These are phyloP conservation scores for Pocillopora damicornis DNA, from an alignment of 64 coral and sea anemone species.

Conservation along the genomic window DNA sequence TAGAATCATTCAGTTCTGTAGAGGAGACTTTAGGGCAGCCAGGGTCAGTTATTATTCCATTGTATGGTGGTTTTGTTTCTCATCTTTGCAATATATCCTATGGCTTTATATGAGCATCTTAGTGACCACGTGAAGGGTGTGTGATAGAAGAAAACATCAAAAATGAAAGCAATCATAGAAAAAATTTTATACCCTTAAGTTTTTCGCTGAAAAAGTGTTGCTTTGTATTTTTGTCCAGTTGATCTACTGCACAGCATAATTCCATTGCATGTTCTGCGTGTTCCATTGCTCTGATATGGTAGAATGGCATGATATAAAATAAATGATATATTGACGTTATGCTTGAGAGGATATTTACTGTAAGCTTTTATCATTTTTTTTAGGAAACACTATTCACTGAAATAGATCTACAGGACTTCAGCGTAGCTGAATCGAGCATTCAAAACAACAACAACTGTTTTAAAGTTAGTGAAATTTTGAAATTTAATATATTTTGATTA, in stretches of 20 bases:
- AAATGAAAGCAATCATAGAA: too few species aligned
- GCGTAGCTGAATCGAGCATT: conserved; percentile 89
- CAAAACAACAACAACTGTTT: conserved; percentile 96
- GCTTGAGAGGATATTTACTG: neutral
- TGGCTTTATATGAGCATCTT: too few species aligned
- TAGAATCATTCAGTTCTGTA: neutral
- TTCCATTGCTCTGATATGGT: too few species aligned
- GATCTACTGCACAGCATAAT: too few species aligned
- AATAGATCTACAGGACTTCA: conserved; percentile 94
- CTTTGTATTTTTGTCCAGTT: too few species aligned
- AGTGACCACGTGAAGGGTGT: too few species aligned
- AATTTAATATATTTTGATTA: neutral
- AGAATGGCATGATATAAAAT: neutral
- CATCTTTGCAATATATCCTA: too few species aligned
- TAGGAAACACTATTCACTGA: conserved; percentile 95
- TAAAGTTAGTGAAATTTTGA: conserved; percentile 60
- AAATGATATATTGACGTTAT: neutral
- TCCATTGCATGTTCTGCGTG: too few species aligned
- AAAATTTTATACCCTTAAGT: too few species aligned
- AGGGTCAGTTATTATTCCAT: neutral
- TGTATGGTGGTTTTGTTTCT: neutral
- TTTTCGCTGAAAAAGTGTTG: too few species aligned
- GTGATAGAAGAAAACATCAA: too few species aligned
- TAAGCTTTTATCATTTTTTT: conserved; percentile 15
- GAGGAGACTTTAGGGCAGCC: neutral